Percentiles rank a stretch among this genome's conserved stretches.
Evolutionary conservation across 2,113 vertebrate genomes (phyloP).

Genomic region (Chlamydotis undulata): DNA sequence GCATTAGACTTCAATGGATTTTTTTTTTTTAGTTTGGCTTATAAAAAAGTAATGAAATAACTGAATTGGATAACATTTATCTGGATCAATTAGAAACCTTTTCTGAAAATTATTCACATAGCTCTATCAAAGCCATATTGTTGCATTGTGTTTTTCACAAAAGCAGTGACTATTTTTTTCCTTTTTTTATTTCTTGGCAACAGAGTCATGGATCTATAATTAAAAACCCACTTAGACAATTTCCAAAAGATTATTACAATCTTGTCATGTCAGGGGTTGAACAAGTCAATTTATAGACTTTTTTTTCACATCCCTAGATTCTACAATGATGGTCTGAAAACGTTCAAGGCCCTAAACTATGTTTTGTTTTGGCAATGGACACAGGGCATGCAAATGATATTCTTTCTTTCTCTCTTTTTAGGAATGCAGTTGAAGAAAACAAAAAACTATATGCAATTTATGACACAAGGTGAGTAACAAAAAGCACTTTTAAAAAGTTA

Average conservation of each 20-base stretch:
- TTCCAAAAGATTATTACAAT: slow-evolving; percentile 32
- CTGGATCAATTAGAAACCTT: not conserved
- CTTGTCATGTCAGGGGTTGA: slow-evolving; percentile 25
- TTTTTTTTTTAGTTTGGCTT: not conserved
- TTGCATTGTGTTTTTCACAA: slow-evolving; percentile 24
- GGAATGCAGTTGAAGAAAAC: slow-evolving; percentile 93
- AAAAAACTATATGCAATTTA: slow-evolving; percentile 93
- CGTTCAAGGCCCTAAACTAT: not conserved
- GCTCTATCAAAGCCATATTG: not conserved
- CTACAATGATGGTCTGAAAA: not conserved
- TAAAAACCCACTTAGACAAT: slow-evolving; percentile 47
- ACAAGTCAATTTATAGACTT: slow-evolving; percentile 12
- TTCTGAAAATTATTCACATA: not conserved
- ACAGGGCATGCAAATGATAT: not conserved
- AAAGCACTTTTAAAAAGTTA: not conserved
- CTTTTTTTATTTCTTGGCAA: slow-evolving; percentile 44
- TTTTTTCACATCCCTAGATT: not conserved
- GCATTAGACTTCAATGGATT: not conserved
- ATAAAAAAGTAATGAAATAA: not conserved
- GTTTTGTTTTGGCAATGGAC: not conserved
- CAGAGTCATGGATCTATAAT: slow-evolving; percentile 28
- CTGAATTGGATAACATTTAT: not conserved
- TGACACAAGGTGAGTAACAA: slow-evolving; percentile 87
- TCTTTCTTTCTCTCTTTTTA: slow-evolving; percentile 75
- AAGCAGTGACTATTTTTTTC: slow-evolving; percentile 23